A percentile compares a stretch with the other conserved stretches of the same genome.
phyloP scores from a whole-genome alignment of 2,113 vertebrate species.

The Dipodomys spectabilis region DNA sequence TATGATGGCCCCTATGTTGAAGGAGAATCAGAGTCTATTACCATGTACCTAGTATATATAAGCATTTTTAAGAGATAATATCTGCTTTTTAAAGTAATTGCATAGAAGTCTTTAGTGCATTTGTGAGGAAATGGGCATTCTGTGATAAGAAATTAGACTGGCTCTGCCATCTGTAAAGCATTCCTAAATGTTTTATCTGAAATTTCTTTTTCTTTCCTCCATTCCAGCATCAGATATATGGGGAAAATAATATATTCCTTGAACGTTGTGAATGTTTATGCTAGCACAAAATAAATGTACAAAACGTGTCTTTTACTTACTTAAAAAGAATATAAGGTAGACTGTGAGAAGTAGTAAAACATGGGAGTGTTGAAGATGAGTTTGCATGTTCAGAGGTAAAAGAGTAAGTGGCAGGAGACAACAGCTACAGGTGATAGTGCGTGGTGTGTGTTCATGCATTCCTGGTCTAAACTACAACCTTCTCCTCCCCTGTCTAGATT shows the following conservation, averaged over 20 bases:
- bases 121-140: neutral
- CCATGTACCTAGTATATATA: too few species aligned
- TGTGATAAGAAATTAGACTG: neutral
- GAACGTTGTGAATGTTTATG: neutral
- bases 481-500: slow-evolving; percentile 82
- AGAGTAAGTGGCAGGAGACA: neutral
- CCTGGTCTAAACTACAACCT: slow-evolving; percentile 28
- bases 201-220: neutral
- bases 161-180: slow-evolving; percentile 28
- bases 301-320: slow-evolving; percentile 2
- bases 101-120: neutral
- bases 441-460: neutral
- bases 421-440: neutral
- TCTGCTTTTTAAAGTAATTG: neutral
- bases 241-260: slow-evolving; percentile 13
- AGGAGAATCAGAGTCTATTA: neutral
- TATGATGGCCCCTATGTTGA: neutral
- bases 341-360: neutral
- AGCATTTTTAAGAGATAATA: too few species aligned
- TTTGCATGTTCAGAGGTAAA: neutral
- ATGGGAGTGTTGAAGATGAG: neutral
- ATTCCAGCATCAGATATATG: neutral
- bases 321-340: slow-evolving; percentile 16
- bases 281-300: neutral
- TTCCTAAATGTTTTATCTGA: slow-evolving; percentile 45